A percentile compares a stretch with the other conserved stretches of the same genome.
phyloP scores from a whole-genome alignment of 2,797 vertebrate species.

The Sebastes hubbsi region DNA sequence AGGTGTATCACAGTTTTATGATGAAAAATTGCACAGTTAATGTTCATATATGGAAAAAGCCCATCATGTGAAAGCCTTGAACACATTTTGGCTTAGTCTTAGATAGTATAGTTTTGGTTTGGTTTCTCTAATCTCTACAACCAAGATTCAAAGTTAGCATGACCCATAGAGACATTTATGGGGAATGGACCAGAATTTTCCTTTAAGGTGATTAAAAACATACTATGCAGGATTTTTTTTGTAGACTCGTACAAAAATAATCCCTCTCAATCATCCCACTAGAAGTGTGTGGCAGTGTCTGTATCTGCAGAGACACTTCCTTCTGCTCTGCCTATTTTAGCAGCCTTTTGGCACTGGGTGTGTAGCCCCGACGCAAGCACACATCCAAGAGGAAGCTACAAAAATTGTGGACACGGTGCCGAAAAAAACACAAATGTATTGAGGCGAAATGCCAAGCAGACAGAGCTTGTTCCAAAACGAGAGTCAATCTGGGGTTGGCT shows the following conservation, averaged over 20 bases:
- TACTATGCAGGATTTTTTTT: background rate
- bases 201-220: background rate
- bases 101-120: background rate
- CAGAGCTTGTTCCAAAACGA: background rate
- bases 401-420: fast-evolving
- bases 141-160: background rate
- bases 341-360: too few species aligned
- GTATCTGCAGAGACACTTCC: too few species aligned
- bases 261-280: too few species aligned
- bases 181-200: background rate
- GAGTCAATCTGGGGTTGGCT: background rate
- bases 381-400: too few species aligned
- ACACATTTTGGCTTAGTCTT: background rate
- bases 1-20: background rate
- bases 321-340: too few species aligned
- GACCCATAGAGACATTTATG: background rate
- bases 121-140: background rate
- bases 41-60: background rate
- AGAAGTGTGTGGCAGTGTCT: too few species aligned
- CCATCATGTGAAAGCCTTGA: too few species aligned
- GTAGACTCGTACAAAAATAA: too few species aligned
- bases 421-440: background rate
- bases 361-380: fast-evolving
- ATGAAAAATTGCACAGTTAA: background rate
- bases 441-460: background rate